These are phyloP conservation scores for Clarias pachynema DNA, from an alignment of 2,797 vertebrate genomes.

Conservation along the genomic window DNA sequence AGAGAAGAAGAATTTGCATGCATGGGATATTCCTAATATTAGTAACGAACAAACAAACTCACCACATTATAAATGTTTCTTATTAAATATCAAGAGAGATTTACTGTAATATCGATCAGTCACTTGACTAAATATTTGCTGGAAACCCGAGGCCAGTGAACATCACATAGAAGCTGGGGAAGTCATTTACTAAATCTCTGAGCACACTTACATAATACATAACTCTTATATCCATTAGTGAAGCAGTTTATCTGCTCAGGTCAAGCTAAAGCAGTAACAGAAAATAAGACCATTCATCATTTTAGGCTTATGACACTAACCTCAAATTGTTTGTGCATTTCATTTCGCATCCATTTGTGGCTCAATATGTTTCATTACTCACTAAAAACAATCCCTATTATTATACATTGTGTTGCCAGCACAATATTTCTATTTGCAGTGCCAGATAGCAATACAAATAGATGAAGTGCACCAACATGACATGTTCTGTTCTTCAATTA, in stretches of 20 bases:
- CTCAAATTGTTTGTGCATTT: slow-evolving; percentile 28
- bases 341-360: slow-evolving; percentile 37
- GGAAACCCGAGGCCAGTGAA: neutral
- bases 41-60: neutral
- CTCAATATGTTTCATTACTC: slow-evolving; percentile 38
- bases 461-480: slow-evolving; percentile 85
- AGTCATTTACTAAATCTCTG: slow-evolving; percentile 36
- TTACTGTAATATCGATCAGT: neutral
- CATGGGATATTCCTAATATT: neutral
- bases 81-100: neutral
- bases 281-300: slow-evolving; percentile 40
- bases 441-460: slow-evolving; percentile 83
- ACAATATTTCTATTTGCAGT: slow-evolving; percentile 84
- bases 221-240: slow-evolving; percentile 48
- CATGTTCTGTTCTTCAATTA: slow-evolving; percentile 91
- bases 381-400: slow-evolving; percentile 53
- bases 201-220: slow-evolving; percentile 51
- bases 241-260: slow-evolving; percentile 3
- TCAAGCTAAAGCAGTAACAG: slow-evolving; percentile 26
- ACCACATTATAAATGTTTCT: neutral
- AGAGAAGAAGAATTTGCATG: neutral
- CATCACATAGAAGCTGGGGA: neutral
- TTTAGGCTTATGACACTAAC: slow-evolving; percentile 16
- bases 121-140: neutral
- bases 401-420: slow-evolving; percentile 72